phyloP scores from a whole-genome alignment of 1,140 invertebrate genomes.

The Conopomorpha cramerella region DNA sequence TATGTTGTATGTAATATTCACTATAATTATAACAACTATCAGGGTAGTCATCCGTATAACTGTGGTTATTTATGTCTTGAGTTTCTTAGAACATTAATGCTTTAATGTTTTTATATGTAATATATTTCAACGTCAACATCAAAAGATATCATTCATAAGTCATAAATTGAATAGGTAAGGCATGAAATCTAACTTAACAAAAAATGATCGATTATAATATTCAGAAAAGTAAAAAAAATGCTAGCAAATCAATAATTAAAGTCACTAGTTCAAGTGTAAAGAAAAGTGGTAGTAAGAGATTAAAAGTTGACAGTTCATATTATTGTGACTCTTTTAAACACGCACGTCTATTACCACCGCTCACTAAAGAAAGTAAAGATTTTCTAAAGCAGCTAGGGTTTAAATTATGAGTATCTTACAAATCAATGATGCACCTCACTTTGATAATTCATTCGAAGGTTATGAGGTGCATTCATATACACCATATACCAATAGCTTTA shows the following conservation, averaged over 20 bases:
- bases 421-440: conserved; percentile 8
- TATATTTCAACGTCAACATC: neutral
- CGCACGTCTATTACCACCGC: too few relatives aligned
- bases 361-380: conserved; percentile 11
- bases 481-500: conserved; percentile 23
- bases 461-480: conserved; percentile 26
- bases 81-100: too few relatives aligned
- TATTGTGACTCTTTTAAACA: too few relatives aligned
- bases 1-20: conserved; percentile 10
- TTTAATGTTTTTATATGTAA: too few relatives aligned
- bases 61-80: conserved; percentile 20
- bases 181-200: conserved; percentile 11
- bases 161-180: too few relatives aligned
- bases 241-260: too few relatives aligned
- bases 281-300: too few relatives aligned
- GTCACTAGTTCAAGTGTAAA: too few relatives aligned
- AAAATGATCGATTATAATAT: conserved; percentile 9
- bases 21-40: conserved; percentile 5
- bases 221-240: too few relatives aligned
- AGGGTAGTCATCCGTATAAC: conserved; percentile 7
- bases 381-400: conserved; percentile 12
- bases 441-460: conserved; percentile 22
- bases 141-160: too few relatives aligned
- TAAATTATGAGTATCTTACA: conserved; percentile 13
- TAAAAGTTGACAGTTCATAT: too few relatives aligned